Evolutionary conservation across 37 sponge, comb jelly and placozoan species (phyloP).

Genomic region (Petrosia ficiformis): DNA sequence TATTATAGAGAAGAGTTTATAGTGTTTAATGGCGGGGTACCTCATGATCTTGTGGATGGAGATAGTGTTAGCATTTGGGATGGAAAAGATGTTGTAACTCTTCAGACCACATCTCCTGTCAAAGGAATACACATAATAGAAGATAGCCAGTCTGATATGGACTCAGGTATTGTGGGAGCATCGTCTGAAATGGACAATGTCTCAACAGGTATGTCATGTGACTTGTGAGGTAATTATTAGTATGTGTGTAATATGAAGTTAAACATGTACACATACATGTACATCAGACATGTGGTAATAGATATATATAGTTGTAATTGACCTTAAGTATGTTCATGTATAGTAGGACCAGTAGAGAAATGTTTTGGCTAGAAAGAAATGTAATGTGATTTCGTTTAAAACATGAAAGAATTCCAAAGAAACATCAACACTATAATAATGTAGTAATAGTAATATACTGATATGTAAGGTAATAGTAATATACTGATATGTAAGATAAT

Average conservation of each 20-base stretch:
- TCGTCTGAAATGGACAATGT: not conserved
- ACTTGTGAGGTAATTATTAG: no score
- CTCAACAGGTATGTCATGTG: slow-evolving; percentile 20
- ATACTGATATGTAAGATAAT: no score
- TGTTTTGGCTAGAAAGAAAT: not conserved
- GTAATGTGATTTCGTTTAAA: not conserved
- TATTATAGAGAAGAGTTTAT: slow-evolving; percentile 48
- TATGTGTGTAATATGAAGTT: no score
- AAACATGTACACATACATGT: not conserved
- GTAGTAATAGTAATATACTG: no score
- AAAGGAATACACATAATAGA: slow-evolving; percentile 67
- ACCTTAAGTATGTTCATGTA: not conserved
- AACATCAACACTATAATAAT: no score
- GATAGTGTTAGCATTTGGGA: slow-evolving; percentile 60
- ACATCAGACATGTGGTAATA: no score
- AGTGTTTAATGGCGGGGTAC: slow-evolving; percentile 70
- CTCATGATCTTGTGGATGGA: slow-evolving; percentile 52
- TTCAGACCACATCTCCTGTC: slow-evolving; percentile 76
- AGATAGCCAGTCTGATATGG: slow-evolving; percentile 59
- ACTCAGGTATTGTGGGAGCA: slow-evolving; percentile 75
- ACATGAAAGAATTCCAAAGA: no score
- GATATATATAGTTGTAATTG: no score
- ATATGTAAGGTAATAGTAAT: no score
- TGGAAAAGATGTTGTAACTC: slow-evolving; percentile 20
- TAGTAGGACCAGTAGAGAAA: not conserved